A percentile compares a stretch with the other conserved stretches of the same genome.
Evolutionary conservation across 2,797 vertebrate genomes (phyloP).

Genomic region (Acanthurus tractus): DNA sequence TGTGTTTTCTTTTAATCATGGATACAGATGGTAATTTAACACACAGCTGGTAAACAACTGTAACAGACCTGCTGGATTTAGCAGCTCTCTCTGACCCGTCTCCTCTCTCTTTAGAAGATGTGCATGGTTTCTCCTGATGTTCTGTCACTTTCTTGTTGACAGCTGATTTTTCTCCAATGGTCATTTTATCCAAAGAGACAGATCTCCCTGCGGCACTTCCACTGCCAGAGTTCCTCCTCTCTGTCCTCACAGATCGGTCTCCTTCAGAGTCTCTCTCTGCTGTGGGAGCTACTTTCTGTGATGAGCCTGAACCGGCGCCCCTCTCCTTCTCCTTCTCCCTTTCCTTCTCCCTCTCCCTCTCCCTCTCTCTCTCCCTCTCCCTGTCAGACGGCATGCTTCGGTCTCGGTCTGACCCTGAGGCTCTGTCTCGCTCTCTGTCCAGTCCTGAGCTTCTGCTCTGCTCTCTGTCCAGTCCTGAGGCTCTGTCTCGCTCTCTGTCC

Average conservation of each 20-base stretch:
- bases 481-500: slow-evolving; percentile 59
- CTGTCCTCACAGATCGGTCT: slow-evolving; percentile 52
- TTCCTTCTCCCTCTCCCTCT: slow-evolving; percentile 40
- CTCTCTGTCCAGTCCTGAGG: slow-evolving; percentile 56
- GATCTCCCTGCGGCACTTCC: slow-evolving; percentile 65
- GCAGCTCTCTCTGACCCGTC: slow-evolving; percentile 55
- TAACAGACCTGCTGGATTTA: slow-evolving; percentile 73
- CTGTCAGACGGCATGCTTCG: slow-evolving; percentile 64
- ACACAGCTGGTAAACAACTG: slow-evolving; percentile 10
- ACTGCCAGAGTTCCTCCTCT: slow-evolving; percentile 58
- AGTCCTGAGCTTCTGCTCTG: slow-evolving; percentile 40
- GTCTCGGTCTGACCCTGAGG: slow-evolving; percentile 44
- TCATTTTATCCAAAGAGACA: slow-evolving; percentile 80
- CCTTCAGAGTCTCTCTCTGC: slow-evolving; percentile 53
- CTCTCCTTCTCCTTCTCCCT: slow-evolving; percentile 46
- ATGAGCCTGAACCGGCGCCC: slow-evolving; percentile 17
- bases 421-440: slow-evolving; percentile 22
- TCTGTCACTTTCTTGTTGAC: slow-evolving; percentile 53
- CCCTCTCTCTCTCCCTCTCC: slow-evolving; percentile 41
- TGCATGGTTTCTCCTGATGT: slow-evolving; percentile 67
- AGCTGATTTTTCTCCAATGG: slow-evolving; percentile 76
- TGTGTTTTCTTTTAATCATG: slow-evolving; percentile 4
- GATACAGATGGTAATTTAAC: slow-evolving; percentile 10
- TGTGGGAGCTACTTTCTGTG: slow-evolving; percentile 48
- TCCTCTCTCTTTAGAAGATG: slow-evolving; percentile 63